phyloP scores from a whole-genome alignment of 2,113 vertebrate species.

The Chrysochloris asiatica region DNA sequence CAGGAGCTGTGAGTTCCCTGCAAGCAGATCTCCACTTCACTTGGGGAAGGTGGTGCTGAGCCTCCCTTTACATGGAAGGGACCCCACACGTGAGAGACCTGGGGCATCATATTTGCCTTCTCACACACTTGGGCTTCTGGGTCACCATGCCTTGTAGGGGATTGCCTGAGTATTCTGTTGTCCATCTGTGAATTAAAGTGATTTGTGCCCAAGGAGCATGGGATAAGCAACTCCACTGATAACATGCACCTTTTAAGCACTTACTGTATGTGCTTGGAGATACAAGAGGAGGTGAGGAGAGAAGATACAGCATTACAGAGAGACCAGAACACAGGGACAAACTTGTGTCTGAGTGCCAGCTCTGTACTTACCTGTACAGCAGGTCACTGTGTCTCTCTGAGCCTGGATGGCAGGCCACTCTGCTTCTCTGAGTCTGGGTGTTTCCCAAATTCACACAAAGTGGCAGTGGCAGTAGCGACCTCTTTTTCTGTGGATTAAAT shows the following conservation, averaged over 20 bases:
- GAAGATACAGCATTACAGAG: neutral
- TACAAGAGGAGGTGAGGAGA: neutral
- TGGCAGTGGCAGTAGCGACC: neutral
- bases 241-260: neutral
- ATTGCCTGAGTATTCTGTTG: neutral
- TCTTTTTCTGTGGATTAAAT: neutral
- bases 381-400: too few relatives aligned
- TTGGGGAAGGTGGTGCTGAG: neutral
- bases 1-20: conserved; percentile 54
- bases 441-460: neutral
- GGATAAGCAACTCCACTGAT: neutral
- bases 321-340: neutral
- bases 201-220: neutral
- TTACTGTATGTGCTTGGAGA: neutral
- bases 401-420: neutral
- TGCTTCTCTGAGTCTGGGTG: neutral
- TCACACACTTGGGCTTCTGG: neutral
- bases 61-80: too few relatives aligned
- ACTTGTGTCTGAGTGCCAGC: neutral
- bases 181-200: neutral
- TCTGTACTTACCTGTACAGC: neutral
- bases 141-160: too few relatives aligned
- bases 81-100: neutral
- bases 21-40: neutral
- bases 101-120: neutral